Evolutionary conservation across 2,113 vertebrate genomes (phyloP), one percentile per base, ranked within the genome.

Genomic region (Rhinoderma darwinii): DNA sequence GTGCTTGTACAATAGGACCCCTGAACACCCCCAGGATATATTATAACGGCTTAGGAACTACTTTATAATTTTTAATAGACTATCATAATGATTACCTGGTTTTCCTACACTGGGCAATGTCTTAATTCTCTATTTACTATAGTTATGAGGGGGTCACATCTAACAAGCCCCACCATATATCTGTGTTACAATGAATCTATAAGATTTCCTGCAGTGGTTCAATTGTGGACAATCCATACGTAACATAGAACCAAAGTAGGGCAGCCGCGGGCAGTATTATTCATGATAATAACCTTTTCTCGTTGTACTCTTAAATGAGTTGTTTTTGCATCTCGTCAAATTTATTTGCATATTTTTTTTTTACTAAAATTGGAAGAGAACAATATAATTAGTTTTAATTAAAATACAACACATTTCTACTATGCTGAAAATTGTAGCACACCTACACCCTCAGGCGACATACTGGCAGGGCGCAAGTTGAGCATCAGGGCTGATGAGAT

Each of bases 301-400:
- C 18, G 35, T 72, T 20, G 15, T 72, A 22, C 68, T 41, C 41
- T 72, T 72, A 25, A 25, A 72, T 72, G 68, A n/a, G 18, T 25
- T 72, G 68, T 41, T 20, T 25, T 72, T 41, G 68, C 18, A 72
- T 72, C 68, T 25, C 10, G 35, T 72, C 14, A 20, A 39, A 32
- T 72, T 72, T 72, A 72, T 72, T 72, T 72, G 68, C 68, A 72
- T 39, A 72, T 41, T 41, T 72, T 72, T 41, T 41, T 72, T 72
- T 41, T 22, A 72, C 35, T 72, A 25, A 72, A 72, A 72, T 72
- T 72, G 68, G 68, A 72, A 37, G 20, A 72, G 35, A 72, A 41
- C 68, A 72, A 72, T 39, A 41, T 72, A 39, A 72, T 72, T 72
- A 72, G 68, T 25, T 72, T 72, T 72, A 41, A 72, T 72, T 72